Evolutionary conservation across 2,888 invertebrate species (phyloP).

Genomic region (Acleris sparsana): DNA sequence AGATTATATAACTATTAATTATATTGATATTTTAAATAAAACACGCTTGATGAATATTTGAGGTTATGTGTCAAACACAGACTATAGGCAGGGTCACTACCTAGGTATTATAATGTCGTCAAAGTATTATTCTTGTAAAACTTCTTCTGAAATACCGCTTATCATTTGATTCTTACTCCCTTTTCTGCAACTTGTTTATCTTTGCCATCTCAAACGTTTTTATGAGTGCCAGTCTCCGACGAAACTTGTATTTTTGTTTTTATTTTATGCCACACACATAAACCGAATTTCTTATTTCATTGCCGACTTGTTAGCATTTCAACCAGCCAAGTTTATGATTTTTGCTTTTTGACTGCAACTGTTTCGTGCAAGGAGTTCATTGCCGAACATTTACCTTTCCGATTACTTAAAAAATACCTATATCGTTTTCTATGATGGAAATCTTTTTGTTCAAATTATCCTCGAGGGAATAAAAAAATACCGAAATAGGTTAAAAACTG

Average conservation of each 20-base stretch:
- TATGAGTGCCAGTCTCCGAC: slow-evolving; percentile 19
- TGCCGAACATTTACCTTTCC: background rate
- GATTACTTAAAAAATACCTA: too few species aligned
- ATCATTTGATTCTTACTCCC: background rate
- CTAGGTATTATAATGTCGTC: too few species aligned
- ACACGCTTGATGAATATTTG: too few species aligned
- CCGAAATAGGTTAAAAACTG: too few species aligned
- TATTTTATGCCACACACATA: background rate
- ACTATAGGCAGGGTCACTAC: too few species aligned
- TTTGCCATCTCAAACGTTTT: slow-evolving; percentile 24
- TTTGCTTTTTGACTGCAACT: background rate
- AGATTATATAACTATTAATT: too few species aligned
- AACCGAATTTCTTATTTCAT: slow-evolving; percentile 8
- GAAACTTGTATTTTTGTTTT: slow-evolving; percentile 18
- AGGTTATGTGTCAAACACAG: too few species aligned
- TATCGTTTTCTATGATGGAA: too few species aligned
- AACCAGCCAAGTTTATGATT: background rate
- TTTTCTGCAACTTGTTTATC: slow-evolving; percentile 13
- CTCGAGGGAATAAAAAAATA: too few species aligned
- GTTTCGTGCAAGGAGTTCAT: background rate
- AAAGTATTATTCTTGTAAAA: too few species aligned
- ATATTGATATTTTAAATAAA: too few species aligned
- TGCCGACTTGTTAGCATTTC: slow-evolving; percentile 15
- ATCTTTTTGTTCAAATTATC: too few species aligned
- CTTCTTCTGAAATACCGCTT: background rate